Base-by-base conservation (phyloP, 1,140 invertebrate species). In the Eciton burchellii region DNA sequence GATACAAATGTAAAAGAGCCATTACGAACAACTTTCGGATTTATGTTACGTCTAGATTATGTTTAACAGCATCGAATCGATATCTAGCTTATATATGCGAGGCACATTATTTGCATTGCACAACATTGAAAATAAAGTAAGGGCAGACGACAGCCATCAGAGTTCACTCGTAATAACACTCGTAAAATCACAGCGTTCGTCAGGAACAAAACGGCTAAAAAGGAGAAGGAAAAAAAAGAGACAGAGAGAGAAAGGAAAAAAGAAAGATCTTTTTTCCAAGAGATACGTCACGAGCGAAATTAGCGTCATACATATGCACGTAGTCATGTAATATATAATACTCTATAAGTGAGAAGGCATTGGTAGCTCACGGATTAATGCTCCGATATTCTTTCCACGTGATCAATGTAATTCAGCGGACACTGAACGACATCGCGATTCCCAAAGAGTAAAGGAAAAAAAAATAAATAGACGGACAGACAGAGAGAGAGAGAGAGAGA, bases 101-200 rank as follows among this genome's bases (percentile, higher is more conserved):
- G 68, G 56, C 68, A 73, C 68, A 81, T 60, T 81, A 60, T 81
- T 43, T 73, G 77, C 77, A 81, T 60, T n/a, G n/a, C n/a, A 81
- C 66, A 56, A 81, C 70, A 73, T 73, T 71, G 73, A 71, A 49
- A 35, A 41, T 72, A 73, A 72, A 19, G 35, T 35, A 35, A 73
- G 43, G 29, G 60, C 68, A 81, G 57, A 81, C 76, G 82, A 73
- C 68, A 84, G 68, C 79, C 83, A 84, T 84, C 54, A 83, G 60
- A 82, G 35, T n/a, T 81, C 60, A 65, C 63, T 83, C 49, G 29
- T 85, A 63, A 65, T 66, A 56, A 3, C 35, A 6, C 35, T 35
- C 56, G 60, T n/a, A n/a, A 87, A 54, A 47, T 71, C 45, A 81
- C 24, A 81, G 26, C 70, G 66, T 24, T 63, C 29, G 19, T 65